Evolutionary conservation across 2,113 vertebrate species (phyloP), one percentile per base, ranked within the genome.

Genomic region (Atrichornis clamosus): DNA sequence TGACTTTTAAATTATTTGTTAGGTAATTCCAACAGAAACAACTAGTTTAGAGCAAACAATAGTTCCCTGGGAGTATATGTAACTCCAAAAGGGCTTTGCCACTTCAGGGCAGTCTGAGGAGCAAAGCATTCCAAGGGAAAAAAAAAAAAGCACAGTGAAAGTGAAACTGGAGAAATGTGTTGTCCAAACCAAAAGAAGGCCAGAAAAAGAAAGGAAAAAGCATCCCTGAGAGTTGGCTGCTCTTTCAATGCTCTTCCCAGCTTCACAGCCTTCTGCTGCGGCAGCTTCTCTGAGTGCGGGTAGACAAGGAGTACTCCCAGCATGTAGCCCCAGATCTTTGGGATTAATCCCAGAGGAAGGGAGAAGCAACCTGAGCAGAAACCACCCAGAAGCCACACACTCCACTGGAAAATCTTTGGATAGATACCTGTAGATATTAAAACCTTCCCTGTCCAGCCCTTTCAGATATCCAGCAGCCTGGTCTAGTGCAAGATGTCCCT

Each of bases 231-330:
- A 76, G 30, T 7, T 18, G 33, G 39, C 49, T 76, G 58, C 12
- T 80, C 63, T 39, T 56, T 21, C 77, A 27, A 3, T 1, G 8
- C 19, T 30, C 46, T 35, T 46, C 16, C 32, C 50, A 79, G 12
- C 15, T 42, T 52, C 3, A 2, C 55, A 78, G 70, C 33, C 64
- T 37, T 49, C 33, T 80, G 58, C 73, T 56, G 13, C 58, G n/a
- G 62, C 55, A 56, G 46, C 30, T 81, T 28, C 39, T 22, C 14
- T 39, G 16, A 30, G 35, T 3, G 2, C 0, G 0, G 49, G 30
- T 30, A 50, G 42, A 35, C 0, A 1, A 67, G 24, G 17, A 56
- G 37, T 5, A 44, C 17, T 28, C 21, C 23, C 46, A 28, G 18
- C 2, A 1, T 1, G 9, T 1, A 49, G 52, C 35, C 16, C 58